Evolutionary conservation across 2,888 invertebrate species (phyloP).

Genomic region (Meliscaeva auricollis): DNA sequence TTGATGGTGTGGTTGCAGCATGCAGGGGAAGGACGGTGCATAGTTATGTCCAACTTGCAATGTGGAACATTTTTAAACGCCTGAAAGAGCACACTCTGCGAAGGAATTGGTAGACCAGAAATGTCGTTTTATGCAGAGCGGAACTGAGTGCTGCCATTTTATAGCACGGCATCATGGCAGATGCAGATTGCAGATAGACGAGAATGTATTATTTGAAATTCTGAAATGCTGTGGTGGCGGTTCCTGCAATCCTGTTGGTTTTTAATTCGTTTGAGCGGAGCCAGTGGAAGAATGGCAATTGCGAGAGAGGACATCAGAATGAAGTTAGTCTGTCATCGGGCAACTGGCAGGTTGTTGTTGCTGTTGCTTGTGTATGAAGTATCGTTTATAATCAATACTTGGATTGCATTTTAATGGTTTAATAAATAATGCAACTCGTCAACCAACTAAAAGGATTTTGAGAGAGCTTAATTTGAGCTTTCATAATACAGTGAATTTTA

Average conservation of each 20-base stretch:
- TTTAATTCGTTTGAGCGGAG: slow-evolving; percentile 6
- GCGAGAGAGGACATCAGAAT: background rate
- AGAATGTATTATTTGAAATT: slow-evolving; percentile 40
- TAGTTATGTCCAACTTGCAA: slow-evolving; percentile 49
- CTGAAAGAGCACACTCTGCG: slow-evolving; percentile 30
- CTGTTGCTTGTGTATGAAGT: background rate
- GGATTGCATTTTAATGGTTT: slow-evolving; percentile 40
- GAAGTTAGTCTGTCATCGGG: slow-evolving; percentile 30
- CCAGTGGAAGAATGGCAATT: background rate
- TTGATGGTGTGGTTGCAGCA: slow-evolving; percentile 21
- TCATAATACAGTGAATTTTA: background rate
- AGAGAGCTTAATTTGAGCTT: slow-evolving; percentile 14
- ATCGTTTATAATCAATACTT: background rate
- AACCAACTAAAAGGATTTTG: slow-evolving; percentile 25
- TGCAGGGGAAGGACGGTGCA: background rate
- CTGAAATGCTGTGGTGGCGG: slow-evolving; percentile 38
- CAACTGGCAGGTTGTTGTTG: background rate
- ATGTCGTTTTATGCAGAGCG: slow-evolving; percentile 63
- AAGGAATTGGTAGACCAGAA: slow-evolving; percentile 62
- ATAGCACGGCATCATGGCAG: slow-evolving; percentile 6
- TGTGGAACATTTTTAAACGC: slow-evolving; percentile 55
- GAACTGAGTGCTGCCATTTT: slow-evolving; percentile 50
- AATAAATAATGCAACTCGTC: slow-evolving; percentile 30
- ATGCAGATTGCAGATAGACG: slow-evolving; percentile 10
- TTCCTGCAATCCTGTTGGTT: slow-evolving; percentile 24